Evolutionary conservation across 2,113 vertebrate genomes (phyloP).

Genomic region (Dendropsophus ebraccatus): DNA sequence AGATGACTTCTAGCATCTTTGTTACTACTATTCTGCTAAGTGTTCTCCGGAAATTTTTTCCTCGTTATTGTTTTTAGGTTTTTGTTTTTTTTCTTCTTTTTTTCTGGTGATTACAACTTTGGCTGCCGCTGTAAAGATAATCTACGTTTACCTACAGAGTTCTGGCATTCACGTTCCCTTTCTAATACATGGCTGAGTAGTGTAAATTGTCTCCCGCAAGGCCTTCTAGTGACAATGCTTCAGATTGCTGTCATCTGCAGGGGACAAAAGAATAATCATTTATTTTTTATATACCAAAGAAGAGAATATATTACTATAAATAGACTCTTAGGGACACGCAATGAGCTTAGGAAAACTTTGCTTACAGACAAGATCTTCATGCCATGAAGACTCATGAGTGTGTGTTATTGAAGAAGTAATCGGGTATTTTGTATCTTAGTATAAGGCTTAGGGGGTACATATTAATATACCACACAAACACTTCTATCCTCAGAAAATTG

Average conservation of each 20-base stretch:
- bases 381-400: neutral
- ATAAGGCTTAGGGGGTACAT: no score
- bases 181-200: slow-evolving; percentile 1
- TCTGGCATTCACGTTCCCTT: neutral
- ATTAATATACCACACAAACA: no score
- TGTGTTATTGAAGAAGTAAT: neutral
- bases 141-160: neutral
- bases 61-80: neutral
- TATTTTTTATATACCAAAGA: neutral
- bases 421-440: no score
- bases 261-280: slow-evolving; percentile 13
- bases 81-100: no score
- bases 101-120: no score
- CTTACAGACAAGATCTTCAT: neutral
- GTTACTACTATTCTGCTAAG: neutral
- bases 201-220: slow-evolving; percentile 5
- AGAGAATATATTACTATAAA: slow-evolving; percentile 16
- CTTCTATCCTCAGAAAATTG: no score
- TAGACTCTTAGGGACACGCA: neutral
- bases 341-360: neutral
- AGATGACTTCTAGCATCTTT: neutral
- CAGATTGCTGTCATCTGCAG: neutral
- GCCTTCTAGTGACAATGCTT: slow-evolving; percentile 5
- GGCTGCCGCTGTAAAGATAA: neutral
- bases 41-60: neutral